Conservation (phyloP, 2,888 invertebrate species). For the Drosophila paranaensis region DNA sequence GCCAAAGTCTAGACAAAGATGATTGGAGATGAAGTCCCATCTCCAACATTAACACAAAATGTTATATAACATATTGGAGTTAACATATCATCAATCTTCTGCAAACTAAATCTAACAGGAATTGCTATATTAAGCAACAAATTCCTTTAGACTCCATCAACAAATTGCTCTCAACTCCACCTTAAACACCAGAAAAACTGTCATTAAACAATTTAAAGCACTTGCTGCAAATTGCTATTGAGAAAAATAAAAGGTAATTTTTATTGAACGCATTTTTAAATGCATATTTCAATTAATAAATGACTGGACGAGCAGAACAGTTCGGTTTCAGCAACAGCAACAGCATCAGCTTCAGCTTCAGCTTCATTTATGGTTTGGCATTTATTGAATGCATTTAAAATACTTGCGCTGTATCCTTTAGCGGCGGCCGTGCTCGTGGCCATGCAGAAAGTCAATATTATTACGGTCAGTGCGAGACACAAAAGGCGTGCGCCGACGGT, state of each 20-base stretch:
- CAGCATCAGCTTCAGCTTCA: background rate
- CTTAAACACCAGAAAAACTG: background rate
- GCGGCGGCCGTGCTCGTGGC: background rate
- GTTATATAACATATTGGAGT: background rate
- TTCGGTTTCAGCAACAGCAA: too few relatives aligned
- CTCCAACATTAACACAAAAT: too few relatives aligned
- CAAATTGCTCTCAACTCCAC: background rate
- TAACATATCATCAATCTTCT: too few relatives aligned
- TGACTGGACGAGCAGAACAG: constrained; percentile 11
- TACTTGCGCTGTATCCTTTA: background rate
- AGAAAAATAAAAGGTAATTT: background rate
- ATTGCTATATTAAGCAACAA: background rate
- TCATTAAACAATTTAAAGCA: background rate
- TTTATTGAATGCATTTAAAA: constrained; percentile 27
- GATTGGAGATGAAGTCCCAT: too few relatives aligned
- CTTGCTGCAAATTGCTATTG: background rate
- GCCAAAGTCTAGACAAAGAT: too few relatives aligned
- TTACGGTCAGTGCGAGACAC: constrained; percentile 48
- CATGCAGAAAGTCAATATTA: constrained; percentile 70
- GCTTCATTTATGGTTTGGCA: constrained; percentile 32
- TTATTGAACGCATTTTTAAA: constrained; percentile 17
- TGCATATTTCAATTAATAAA: constrained; percentile 60
- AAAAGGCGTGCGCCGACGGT: constrained; percentile 36
- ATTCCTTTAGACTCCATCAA: background rate
- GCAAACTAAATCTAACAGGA: too few relatives aligned